Base-by-base conservation (phyloP, 2,113 vertebrate species). In the Ctenomys sociabilis region DNA sequence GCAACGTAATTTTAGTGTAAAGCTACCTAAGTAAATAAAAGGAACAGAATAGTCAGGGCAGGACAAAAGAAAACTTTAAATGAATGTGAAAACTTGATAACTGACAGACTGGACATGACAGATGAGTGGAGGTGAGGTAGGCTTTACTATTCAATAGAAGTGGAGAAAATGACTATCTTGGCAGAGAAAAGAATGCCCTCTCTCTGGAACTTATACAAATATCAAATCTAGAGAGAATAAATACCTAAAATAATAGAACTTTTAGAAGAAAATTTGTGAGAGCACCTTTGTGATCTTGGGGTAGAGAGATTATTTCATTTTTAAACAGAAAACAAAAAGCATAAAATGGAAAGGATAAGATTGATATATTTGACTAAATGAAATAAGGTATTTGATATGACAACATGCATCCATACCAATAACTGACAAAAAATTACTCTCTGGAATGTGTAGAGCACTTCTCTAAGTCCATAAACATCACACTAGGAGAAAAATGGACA, bases 391-490 rank as follows among this genome's bases (percentile, higher is more conserved):
- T 94, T 86, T 81, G 10, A 24, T 26, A 68, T 49, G 52, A 84
- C 68, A 77, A 40, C 19, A 57, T 64, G 61, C 54, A 75, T 95
- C 77, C 64, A n/a, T 63, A 85, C 85, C 85, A 72, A 95, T 85
- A 95, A 90, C 64, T 87, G 87, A 57, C 16, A 85, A 83, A 82
- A 78, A 66, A 3, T 81, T 88, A 72, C 54, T 88, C 32, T 72
- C 80, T 70, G 40, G 49, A 73, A 92, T 96, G 72, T 37, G 73
- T 11, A 77, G 81, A 90, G 61, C 7, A 22, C n/a, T 57, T 30
- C 66, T 88, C 68, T 95, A 92, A 95, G 86, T 96, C 94, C 95
- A 52, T 75, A 81, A 94, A 87, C 75, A 66, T 52, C 89, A n/a
- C 26, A 24, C 52, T n/a, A 14, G 86, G 66, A 88, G 61, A 57